Base-by-base conservation (phyloP, 1,140 invertebrate genomes). In the Diorhabda sublineata region DNA sequence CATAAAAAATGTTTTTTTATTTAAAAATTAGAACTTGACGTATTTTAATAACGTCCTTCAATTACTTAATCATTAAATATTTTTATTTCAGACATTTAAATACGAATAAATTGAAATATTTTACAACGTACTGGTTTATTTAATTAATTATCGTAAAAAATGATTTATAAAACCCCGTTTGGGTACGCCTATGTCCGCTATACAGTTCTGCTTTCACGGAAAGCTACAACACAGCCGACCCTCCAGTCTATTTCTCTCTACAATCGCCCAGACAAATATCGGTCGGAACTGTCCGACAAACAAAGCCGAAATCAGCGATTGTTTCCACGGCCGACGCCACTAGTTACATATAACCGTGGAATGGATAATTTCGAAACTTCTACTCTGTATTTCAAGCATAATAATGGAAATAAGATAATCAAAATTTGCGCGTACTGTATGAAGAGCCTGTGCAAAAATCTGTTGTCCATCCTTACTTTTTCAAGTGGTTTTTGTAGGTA, bases 291-390 rank as follows among this genome's bases (percentile, higher is more conserved):
- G 26, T 61, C 61, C 70, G 70, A 68, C 69, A 75, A 79, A 81
- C 80, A 80, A 80, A 81, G 79, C 73, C 43, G 70, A 69, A 59
- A 61, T 65, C 52, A 64, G 66, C 68, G 61, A 76, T 60, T 64
- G 68, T 60, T 75, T 70, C 61, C 45, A 11, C 74, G 79, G 74
- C 61, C 76, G 60, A 73, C 74, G 62, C 65, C 71, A 75, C 79
- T 81, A 81, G 80, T 81, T 81, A 81, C 80, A 80, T 80, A 81
- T 81, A 80, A 79, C 80, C 79, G 78, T 81, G 79, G 80, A 81
- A 81, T 81, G 80, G 80, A 81, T 81, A 81, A 81, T 81, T 81
- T 81, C 80, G 80, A 81, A 81, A 81, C 79, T 81, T 81, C 79
- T 78, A 81, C 79, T 78, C 80, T 80, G 80, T 80, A 80, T 81